Conservation (phyloP, 2,113 vertebrate species). For the Ophthalmotilapia sp. region DNA sequence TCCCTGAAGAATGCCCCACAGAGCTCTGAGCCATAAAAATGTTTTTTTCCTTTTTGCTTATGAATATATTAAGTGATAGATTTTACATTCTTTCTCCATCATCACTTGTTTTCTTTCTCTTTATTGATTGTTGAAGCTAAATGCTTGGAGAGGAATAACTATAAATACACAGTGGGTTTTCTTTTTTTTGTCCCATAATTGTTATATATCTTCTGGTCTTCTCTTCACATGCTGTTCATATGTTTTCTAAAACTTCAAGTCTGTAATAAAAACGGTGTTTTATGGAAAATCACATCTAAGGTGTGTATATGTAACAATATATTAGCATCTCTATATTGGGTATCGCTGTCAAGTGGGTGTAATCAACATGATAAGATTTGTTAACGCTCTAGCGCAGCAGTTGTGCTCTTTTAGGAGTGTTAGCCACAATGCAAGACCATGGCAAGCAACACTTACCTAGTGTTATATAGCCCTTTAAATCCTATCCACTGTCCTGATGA, state of each 20-base stretch:
- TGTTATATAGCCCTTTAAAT: not conserved
- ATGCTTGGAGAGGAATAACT: not conserved
- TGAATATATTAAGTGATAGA: conserved; percentile 33
- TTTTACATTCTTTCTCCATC: not conserved
- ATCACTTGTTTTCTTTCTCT: not conserved
- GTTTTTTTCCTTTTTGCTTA: not conserved
- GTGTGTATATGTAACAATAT: not conserved
- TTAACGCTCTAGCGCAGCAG: not conserved
- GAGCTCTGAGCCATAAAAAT: conserved; percentile 12
- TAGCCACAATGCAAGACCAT: not conserved
- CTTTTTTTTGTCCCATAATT: not conserved
- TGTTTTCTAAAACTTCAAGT: not conserved
- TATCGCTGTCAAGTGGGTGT: not conserved
- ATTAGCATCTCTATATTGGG: not conserved
- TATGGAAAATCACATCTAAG: not conserved
- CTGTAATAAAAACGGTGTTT: not conserved
- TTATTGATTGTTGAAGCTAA: not conserved
- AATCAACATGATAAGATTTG: not conserved
- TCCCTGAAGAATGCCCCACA: conserved; percentile 30
- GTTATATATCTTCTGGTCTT: not conserved
- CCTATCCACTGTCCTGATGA: not conserved
- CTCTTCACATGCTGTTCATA: not conserved
- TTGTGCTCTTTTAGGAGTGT: not conserved
- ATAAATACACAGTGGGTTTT: not conserved
- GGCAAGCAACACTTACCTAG: not conserved